Evolutionary conservation across 2,113 vertebrate genomes (phyloP), one percentile per base, ranked within the genome.

Genomic region (Polyodon spathula): DNA sequence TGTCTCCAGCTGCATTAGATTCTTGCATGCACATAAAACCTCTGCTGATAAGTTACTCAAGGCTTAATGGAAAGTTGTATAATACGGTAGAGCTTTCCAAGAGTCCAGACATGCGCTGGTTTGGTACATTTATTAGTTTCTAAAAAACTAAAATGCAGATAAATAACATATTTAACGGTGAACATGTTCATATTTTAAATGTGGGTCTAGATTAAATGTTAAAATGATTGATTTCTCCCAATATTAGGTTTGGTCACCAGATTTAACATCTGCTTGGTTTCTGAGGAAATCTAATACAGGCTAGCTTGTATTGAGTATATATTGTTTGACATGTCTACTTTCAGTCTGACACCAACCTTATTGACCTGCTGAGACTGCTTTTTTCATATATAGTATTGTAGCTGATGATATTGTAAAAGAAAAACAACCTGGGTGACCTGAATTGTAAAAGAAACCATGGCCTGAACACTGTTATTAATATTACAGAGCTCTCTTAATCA

Each of bases 21-120:
- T 58, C 42, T 58, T 58, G 40, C 17, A 38, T 14, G 41, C 14
- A 39, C 56, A 58, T 58, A 58, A 58, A 44, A 58, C 15, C 40
- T 58, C 27, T 42, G 40, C 6, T 40, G 6, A 44, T n/a, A 42
- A 40, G 8, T n/a, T 42, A 40, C 15, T 44, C 48, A 42, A n/a
- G 40, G 42, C 15, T 12, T 9, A 58, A 58, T 27, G 44, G 40
- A 58, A 44, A 27, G 1, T 58, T 43, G 6, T 43, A 16, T 58
- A 17, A 58, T 10, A 44, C 10, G 9, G 14, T 40, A 50, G 9
- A 14, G 48, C 8, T 50, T 50, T 50, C 15, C 12, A 10, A 14
- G 12, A 6, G 4, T 14, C 48, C 48, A 10, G 2, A 27, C 27
- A 14, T 12, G 11, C 4, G 48, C 48, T 50, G 15, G 12, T 50